A percentile compares a stretch with the other conserved stretches of the same genome.
Conservation (phyloP, 2,113 vertebrate genomes). For the Rostratula benghalensis region DNA sequence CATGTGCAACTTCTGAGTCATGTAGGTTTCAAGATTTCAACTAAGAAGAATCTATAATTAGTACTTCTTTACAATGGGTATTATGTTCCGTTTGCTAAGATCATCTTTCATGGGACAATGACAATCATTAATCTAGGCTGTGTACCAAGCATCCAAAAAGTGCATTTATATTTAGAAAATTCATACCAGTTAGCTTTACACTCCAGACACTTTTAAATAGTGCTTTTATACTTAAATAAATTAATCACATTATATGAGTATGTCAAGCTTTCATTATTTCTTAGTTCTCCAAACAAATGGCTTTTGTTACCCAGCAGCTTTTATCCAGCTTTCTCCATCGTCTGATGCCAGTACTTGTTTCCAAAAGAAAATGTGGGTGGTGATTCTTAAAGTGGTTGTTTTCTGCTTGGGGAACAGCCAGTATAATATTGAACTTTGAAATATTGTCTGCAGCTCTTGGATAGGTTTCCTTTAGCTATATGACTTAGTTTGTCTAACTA, state of each 20-base stretch:
- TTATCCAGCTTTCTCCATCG: background rate
- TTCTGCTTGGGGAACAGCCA: background rate
- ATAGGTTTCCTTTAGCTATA: background rate
- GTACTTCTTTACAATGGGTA: too few species aligned
- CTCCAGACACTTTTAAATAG: background rate
- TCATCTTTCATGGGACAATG: background rate
- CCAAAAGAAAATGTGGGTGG: background rate
- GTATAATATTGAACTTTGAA: background rate
- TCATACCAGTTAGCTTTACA: background rate
- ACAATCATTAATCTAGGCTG: background rate
- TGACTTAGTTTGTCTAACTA: background rate
- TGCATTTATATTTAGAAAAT: background rate
- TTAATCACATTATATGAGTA: background rate
- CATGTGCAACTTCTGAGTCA: background rate
- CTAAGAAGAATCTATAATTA: too few species aligned
- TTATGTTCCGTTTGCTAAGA: too few species aligned
- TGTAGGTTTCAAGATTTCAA: too few species aligned
- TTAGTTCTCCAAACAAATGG: conserved; percentile 6
- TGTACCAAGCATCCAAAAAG: background rate
- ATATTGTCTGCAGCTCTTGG: background rate
- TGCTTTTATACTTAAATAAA: background rate
- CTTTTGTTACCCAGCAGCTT: conserved; percentile 3
- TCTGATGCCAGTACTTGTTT: background rate
- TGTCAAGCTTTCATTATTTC: background rate
- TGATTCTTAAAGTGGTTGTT: background rate